A percentile compares a stretch with the other conserved stretches of the same genome.
Conservation (phyloP, 2,888 invertebrate species). For the Margaritifera margaritifera region DNA sequence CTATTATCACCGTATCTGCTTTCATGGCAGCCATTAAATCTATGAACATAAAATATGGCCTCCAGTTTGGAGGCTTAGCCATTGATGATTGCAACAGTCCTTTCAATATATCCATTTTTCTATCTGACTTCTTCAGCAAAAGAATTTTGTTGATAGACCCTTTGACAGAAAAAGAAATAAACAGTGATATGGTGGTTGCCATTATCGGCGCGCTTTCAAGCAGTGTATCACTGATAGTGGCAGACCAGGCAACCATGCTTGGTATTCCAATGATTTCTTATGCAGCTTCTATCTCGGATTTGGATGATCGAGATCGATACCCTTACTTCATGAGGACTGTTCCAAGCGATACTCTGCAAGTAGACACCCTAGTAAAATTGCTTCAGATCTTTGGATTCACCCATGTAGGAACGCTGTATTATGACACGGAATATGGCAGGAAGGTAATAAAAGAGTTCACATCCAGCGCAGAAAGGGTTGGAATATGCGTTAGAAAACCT, state of each 20-base stretch:
- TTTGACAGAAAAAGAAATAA: constrained; percentile 18
- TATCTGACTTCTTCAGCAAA: constrained; percentile 41
- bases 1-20: constrained; percentile 48
- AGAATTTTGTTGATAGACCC: constrained; percentile 28
- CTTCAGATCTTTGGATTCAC: constrained; percentile 42
- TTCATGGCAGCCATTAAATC: constrained; percentile 38
- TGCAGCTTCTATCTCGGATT: constrained; percentile 45
- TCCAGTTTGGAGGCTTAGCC: constrained; percentile 45
- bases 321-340: constrained; percentile 56
- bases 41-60: constrained; percentile 14
- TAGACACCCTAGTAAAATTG: constrained; percentile 48
- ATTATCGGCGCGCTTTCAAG: constrained; percentile 76
- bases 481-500: constrained; percentile 55
- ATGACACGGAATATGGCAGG: constrained; percentile 53
- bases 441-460: constrained; percentile 44
- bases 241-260: constrained; percentile 40
- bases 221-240: constrained; percentile 44
- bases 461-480: constrained; percentile 31
- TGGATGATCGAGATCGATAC: constrained; percentile 48
- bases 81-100: constrained; percentile 57
- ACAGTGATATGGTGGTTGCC: constrained; percentile 62
- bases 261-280: constrained; percentile 54
- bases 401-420: constrained; percentile 50
- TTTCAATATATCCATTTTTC: constrained; percentile 33
- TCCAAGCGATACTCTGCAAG: constrained; percentile 52